Evolutionary conservation across 64 coral and sea anemone species (phyloP), one percentile per base, ranked within the genome.

Genomic region (Orbicella faveolata): DNA sequence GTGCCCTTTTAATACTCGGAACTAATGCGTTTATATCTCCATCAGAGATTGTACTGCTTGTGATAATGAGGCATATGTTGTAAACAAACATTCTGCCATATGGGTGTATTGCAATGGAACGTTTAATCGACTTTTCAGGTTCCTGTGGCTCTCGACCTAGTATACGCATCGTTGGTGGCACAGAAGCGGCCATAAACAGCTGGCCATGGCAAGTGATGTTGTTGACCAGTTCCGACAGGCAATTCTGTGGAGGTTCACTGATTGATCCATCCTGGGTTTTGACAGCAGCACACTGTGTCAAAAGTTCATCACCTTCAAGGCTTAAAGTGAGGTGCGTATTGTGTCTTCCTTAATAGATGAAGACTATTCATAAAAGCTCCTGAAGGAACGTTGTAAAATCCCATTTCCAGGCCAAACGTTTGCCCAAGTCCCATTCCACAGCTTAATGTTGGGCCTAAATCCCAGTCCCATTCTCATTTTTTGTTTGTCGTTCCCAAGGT

Each of bases 121-220:
- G 30, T 30, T 30, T 30, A 30, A 20, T 6, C 18, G 18, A 23
- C 23, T 20, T 67, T 34, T 25, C 25, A 25, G 84, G 84, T 20
- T 62, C 52, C 16, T 89, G 87, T 51, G 87, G 87, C 52, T 48
- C 36, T 19, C 77, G 34, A 37, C 75, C 75, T 3, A 30, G 21
- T 66, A 30, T 34, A 26, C 87, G 87, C 11, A 89, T 89, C 87
- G 87, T 89, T 26, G 87, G 87, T 39, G 87, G 87, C 5, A 55
- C 14, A 26, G 21, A 61, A 34, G 87, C 87, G 37, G 17, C 75
- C 54, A 41, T 18, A 8, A 89, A 89, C 87, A 66, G 87, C 73
- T 89, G 87, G 87, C 87, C 87, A 37, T 89, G 87, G 87, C 87
- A 89, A 62, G 87, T 74, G 5, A 89, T 89, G 87, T 20, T 89